Percentiles rank a stretch among this genome's conserved stretches.
Evolutionary conservation across 2,888 invertebrate species (phyloP).

Genomic region (Dolichopus griseipennis): DNA sequence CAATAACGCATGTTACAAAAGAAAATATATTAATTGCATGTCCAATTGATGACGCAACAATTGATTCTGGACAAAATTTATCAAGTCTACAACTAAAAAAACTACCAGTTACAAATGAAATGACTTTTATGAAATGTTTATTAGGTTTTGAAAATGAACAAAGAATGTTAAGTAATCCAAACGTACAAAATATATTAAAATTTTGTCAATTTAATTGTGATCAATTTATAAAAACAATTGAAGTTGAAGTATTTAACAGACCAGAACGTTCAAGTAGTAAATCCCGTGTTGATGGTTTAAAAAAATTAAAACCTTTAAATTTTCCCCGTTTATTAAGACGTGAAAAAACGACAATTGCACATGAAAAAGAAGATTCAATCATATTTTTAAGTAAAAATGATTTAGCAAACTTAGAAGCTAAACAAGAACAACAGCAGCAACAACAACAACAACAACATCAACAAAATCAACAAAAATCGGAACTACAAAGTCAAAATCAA

Average conservation of each 20-base stretch:
- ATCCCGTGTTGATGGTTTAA: constrained; percentile 47
- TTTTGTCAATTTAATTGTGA: constrained; percentile 44
- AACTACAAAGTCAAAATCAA: constrained; percentile 33
- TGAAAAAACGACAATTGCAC: constrained; percentile 41
- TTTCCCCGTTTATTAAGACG: constrained; percentile 39
- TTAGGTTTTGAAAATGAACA: constrained; percentile 42
- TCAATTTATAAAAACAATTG: constrained; percentile 39
- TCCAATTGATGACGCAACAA: constrained; percentile 45
- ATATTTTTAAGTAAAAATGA: constrained; percentile 59
- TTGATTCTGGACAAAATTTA: constrained; percentile 35
- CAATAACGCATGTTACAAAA: constrained; percentile 35
- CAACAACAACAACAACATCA: constrained; percentile 7
- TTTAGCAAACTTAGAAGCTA: constrained; percentile 52
- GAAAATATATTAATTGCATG: constrained; percentile 46
- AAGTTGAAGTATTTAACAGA: constrained; percentile 38
- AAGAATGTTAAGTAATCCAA: constrained; percentile 41
- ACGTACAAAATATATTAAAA: constrained; percentile 42
- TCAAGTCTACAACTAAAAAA: constrained; percentile 46
- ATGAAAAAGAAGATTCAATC: constrained; percentile 58
- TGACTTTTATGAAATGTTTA: constrained; percentile 37
- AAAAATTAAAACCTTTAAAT: constrained; percentile 46
- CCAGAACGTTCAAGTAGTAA: constrained; percentile 45
- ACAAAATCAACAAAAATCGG: constrained; percentile 11
- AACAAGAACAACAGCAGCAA: constrained; percentile 34
- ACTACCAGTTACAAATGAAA: constrained; percentile 43